Base-by-base conservation (phyloP, 92 coral and sea anemone species). In the Palythoa heliodiscus region DNA sequence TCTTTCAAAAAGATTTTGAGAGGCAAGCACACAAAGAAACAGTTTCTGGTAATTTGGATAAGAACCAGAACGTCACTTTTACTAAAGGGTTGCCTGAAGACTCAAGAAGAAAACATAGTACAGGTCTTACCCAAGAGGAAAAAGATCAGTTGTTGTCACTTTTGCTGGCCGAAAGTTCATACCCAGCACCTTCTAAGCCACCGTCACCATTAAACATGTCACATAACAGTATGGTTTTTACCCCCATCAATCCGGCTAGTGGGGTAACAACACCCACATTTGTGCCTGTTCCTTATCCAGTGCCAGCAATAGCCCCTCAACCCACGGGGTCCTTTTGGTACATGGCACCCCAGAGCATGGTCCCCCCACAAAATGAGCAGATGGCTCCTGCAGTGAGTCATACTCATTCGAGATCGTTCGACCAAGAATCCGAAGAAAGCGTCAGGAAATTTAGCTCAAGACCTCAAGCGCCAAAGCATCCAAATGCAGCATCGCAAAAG, bases 271-370 rank as follows among this genome's bases (percentile, higher is more conserved):
- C 88, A 12, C 93, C 90, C 1, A 78, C 90, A 6, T 92, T 90
- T 83, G 89, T 94, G 9, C 98, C 98, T 1, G 91, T 94, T 23
- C 93, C 98, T 55, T 90, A 90, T 35, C 93, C 95, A 13, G 86
- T 92, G 16, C 89, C 92, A 58, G 77, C 90, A 54, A 85, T 91
- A 7, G 61, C 88, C 12, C 91, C 93, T 38, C 85, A 76, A 29
- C 80, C 90, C 1, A 82, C 82, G 87, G 61, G 95, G 40, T 91
- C 98, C 9, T 72, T 92, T 87, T 94, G 98, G 98, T 94, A 92
- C 87, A 90, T 94, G 93, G 87, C 91, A 22, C 98, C 87, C 43
- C 82, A 77, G 76, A 86, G 77, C 35, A 91, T 82, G 70, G 87
- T 88, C 23, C 86, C 91, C 5, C 87, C 90, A 53, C 89, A 88